These are phyloP conservation scores for Microcebus tavaratra DNA, from an alignment of 2,113 vertebrate genomes.

Conservation along the genomic window DNA sequence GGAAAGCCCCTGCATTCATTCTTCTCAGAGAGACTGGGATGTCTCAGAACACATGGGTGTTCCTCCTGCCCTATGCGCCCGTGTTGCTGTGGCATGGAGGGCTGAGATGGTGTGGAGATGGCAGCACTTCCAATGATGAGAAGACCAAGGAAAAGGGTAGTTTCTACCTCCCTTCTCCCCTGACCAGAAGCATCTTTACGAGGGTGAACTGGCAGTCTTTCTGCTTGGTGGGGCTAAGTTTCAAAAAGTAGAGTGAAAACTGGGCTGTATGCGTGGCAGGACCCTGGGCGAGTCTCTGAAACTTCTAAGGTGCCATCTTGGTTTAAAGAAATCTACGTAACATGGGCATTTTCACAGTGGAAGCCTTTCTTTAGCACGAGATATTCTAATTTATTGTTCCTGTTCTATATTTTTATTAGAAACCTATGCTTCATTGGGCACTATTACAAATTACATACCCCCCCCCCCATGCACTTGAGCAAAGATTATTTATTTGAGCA, in stretches of 20 bases:
- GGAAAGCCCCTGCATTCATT: background rate
- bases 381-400: background rate
- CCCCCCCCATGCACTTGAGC: background rate
- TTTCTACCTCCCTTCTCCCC: background rate
- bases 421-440: background rate
- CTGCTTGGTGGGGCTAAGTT: background rate
- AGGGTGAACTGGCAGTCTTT: background rate
- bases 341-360: background rate
- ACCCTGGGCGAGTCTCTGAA: background rate
- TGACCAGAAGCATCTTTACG: background rate
- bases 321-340: background rate
- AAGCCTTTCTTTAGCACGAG: background rate
- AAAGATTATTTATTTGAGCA: background rate
- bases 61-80: too few species aligned
- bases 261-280: background rate
- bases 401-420: conserved; percentile 28
- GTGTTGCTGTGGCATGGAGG: background rate
- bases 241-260: background rate
- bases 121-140: accelerated
- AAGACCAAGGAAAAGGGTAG: background rate
- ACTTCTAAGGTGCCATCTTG: background rate
- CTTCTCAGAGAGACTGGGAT: background rate
- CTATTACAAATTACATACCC: background rate
- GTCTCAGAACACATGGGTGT: background rate
- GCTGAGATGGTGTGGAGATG: background rate